Evolutionary conservation across 2,797 vertebrate species (phyloP), one percentile per base, ranked within the genome.

Genomic region (Cichlasoma orientale): DNA sequence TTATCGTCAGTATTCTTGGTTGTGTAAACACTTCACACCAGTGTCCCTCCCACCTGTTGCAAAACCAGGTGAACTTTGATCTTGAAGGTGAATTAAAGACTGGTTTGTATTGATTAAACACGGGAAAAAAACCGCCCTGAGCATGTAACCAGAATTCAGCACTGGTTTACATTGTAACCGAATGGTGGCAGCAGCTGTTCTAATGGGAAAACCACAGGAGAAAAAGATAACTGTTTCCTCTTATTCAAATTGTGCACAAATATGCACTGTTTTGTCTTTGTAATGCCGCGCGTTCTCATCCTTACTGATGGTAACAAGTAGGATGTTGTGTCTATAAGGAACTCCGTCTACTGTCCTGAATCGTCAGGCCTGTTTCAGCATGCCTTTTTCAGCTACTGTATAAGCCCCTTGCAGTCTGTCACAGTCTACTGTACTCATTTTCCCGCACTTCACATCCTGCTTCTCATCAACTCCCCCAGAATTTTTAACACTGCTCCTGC

Each of bases 391-490:
- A 9, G 75, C 78, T 38, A 31, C 77, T 19, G 56, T 54, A 21
- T 18, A 14, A 33, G 41, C 27, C 70, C 70, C 61, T 5, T 52
- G 27, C 61, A 10, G 41, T 69, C 36, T 21, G 61, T 77, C 72
- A 81, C 53, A 38, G 23, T 74, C 54, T 53, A 14, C 71, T 79
- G 14, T 19, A 56, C 56, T 78, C 4, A 3, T 71, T 84, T 80
- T 47, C 75, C 63, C 69, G 19, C 27, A 5, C 75, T 82, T 80
- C 75, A 86, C 84, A 90, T 92, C 88, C 91, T 93, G 89, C 86
- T 80, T 89, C 87, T 84, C 82, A 80, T 86, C 82, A 33, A 77
- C 77, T 74, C 81, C 72, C 78, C 25, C 80, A 25, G 12, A 63
- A 25, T 68, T 50, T 50, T 50, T 68, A 27, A 47, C 18, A 11